Percentiles rank a stretch among this genome's conserved stretches.
phyloP scores from a whole-genome alignment of 2,797 vertebrate species.

The Poeciliopsis presidionis region DNA sequence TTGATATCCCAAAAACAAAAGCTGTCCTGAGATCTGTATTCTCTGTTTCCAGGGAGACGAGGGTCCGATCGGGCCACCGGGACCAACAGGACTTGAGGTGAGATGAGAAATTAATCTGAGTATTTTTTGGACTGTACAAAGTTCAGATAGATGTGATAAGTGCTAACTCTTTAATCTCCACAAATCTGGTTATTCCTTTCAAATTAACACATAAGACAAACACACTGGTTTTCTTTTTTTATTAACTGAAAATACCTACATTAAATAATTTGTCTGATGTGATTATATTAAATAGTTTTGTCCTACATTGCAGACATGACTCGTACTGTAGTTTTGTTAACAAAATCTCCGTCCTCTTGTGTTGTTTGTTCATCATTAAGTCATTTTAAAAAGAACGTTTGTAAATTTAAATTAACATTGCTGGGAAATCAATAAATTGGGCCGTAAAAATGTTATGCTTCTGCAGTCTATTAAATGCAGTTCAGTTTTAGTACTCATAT shows the following conservation, averaged over 20 bases:
- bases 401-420: not conserved
- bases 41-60: constrained; percentile 89
- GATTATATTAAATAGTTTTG: not conserved
- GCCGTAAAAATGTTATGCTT: not conserved
- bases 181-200: constrained; percentile 3
- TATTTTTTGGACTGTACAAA: not conserved
- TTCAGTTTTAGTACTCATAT: constrained; percentile 22
- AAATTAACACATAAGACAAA: not conserved
- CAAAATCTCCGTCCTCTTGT: not conserved
- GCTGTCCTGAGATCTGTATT: constrained; percentile 49
- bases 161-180: not conserved
- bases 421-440: not conserved
- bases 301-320: not conserved
- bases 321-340: not conserved
- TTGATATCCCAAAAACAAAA: constrained; percentile 42
- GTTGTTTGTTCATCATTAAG: not conserved
- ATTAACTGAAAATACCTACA: not conserved
- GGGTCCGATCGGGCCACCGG: constrained; percentile 91
- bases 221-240: not conserved
- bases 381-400: not conserved
- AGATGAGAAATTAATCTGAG: constrained; percentile 64
- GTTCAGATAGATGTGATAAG: constrained; percentile 1
- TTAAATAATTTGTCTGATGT: not conserved
- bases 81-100: constrained; percentile 92
- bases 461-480: not conserved